Evolutionary conservation across 2,797 vertebrate species (phyloP), one percentile per base, ranked within the genome.

Genomic region (Botia kubotai): DNA sequence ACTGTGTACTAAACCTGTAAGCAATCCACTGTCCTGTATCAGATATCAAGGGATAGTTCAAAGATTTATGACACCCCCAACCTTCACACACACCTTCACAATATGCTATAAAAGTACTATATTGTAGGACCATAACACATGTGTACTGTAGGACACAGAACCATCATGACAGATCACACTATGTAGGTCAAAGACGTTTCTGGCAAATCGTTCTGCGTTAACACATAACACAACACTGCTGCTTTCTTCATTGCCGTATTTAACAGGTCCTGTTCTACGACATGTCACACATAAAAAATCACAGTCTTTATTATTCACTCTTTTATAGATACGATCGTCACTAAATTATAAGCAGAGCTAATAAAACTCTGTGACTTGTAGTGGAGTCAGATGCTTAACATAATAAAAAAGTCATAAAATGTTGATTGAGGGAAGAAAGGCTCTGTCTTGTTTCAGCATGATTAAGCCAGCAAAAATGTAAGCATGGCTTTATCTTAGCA

Each of bases 241-340:
- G 87, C 82, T 88, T 87, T 88, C 84, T 87, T 84, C 87, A 77
- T 75, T 85, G 76, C 82, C 87, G 82, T 85, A 80, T 92, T 92
- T 90, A 92, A 90, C 88, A 79, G 84, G 86, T 83, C 81, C 21
- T 84, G 79, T 84, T 77, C 86, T 80, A 87, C 84, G 80, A 88
- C 87, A 88, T 66, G 85, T 89, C 85, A 89, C 87, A 89, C 85
- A 84, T 86, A 87, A 84, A 87, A 92, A 90, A 90, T 90, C 87
- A 85, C 83, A 88, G 87, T 80, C 80, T 80, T 78, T 86, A 85
- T 91, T 89, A 89, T 90, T 90, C 86, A 87, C 79, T 69, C 81
- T 88, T 90, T 89, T 89, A 90, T 88, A 83, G 85, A 66, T 39
- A 77, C 70, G 68, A 87, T 89, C 81, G 39, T 86, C 82, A 75